Conservation (phyloP, 2,797 vertebrate species). For the Allobates femoralis region DNA sequence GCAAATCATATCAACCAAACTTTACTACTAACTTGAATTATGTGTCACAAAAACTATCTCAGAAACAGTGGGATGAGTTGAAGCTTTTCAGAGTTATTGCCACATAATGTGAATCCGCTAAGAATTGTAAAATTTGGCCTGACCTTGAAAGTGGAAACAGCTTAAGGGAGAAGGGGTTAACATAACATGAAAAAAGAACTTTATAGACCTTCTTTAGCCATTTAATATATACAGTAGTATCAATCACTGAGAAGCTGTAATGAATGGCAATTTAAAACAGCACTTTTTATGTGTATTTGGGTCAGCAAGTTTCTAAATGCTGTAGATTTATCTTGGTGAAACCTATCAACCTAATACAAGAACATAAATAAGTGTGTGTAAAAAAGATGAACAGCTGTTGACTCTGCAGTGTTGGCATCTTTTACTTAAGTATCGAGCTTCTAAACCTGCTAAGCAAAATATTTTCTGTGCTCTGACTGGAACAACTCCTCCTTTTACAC, state of each 20-base stretch:
- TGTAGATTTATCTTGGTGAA: conserved; percentile 36
- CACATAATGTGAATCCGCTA: too few relatives aligned
- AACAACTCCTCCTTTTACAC: neutral
- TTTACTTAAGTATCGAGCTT: conserved; percentile 15
- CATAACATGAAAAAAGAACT: neutral
- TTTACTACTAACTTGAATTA: too few relatives aligned
- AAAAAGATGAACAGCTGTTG: conserved; percentile 26
- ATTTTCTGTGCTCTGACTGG: neutral
- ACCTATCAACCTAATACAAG: conserved; percentile 15
- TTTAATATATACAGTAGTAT: conserved; percentile 11
- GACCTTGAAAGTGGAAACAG: too few relatives aligned
- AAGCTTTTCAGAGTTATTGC: too few relatives aligned
- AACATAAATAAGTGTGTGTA: conserved; percentile 13
- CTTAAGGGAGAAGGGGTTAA: too few relatives aligned
- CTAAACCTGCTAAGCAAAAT: conserved; percentile 7
- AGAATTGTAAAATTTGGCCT: too few relatives aligned
- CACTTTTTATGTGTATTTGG: neutral
- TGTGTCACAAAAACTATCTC: too few relatives aligned
- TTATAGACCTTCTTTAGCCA: neutral
- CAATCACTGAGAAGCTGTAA: neutral
- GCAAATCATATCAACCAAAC: too few relatives aligned
- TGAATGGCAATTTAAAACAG: neutral
- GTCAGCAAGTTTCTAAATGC: conserved; percentile 14
- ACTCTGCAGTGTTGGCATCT: conserved; percentile 26
- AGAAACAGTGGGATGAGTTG: too few relatives aligned